Base-by-base conservation (phyloP, 1,140 invertebrate species). In the Camponotus vicinus region DNA sequence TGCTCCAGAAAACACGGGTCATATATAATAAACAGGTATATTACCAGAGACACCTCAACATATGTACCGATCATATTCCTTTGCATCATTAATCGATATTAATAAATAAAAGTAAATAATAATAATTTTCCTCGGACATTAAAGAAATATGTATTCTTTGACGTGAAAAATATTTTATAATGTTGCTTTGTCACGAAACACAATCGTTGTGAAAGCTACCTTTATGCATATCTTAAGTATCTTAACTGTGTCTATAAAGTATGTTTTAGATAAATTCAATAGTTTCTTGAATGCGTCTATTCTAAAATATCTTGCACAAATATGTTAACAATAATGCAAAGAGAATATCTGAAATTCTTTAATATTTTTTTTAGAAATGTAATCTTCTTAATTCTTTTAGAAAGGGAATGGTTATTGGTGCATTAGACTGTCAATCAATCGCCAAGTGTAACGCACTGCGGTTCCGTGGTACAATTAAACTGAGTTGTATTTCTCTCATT, bases 341-440 rank as follows among this genome's bases (percentile, higher is more conserved):
- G 15, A 66, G 7, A 66, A 37, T 18, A 37, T 34, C 6, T 6
- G 34, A n/a, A 3, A 67, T 4, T 67, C n/a, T 52, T 52, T 52
- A 52, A 52, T 18, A 18, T n/a, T 11, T n/a, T 15, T 40, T 61
- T 42, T 3, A 42, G 6, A 66, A 18, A 18, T 34, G n/a, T 79
- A 52, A n/a, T 69, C 18, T 67, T 52, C 27, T 79, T 15, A 45
- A 7, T 64, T 64, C 15, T 67, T 21, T 34, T 66, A 3, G 13
- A 11, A 55, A 40, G 27, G 40, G 21, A 52, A 80, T 6, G 45
- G 21, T 34, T n/a, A 32, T 32, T 27, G 21, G 13, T 21, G 79
- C 55, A 61, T 76, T 76, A 52, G 82, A 88, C 55, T 64, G 64
- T 77, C 27, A 27, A 69, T 77, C 61, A 86, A 89, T 90, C 82